phyloP scores from a whole-genome alignment of 53 echinoderm and acorn worm genomes.

The Holothuria leucospilota region DNA sequence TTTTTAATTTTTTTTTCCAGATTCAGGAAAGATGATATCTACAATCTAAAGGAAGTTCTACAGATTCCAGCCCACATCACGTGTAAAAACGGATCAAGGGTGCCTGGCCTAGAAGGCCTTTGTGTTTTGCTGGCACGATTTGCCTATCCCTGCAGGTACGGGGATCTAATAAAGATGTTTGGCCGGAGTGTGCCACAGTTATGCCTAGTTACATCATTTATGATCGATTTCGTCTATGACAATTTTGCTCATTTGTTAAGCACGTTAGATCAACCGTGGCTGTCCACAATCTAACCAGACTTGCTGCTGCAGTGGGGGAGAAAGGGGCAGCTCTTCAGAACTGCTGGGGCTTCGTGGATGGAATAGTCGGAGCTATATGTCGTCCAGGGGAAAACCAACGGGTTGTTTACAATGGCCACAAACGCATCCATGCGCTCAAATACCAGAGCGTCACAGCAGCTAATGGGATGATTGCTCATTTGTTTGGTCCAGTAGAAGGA shows the following conservation, averaged over 20 bases:
- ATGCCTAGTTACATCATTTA: not conserved
- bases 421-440: constrained; percentile 62
- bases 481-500: constrained; percentile 69
- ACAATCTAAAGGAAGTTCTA: constrained; percentile 50
- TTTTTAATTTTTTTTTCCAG: constrained; percentile 31
- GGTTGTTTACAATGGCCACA: constrained; percentile 68
- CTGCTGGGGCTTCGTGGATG: constrained; percentile 77
- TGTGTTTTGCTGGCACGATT: constrained; percentile 4
- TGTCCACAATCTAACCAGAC: not conserved
- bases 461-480: constrained; percentile 70
- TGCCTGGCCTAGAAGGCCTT: not conserved
- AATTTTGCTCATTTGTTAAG: constrained; percentile 26
- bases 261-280: no score
- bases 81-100: constrained; percentile 39
- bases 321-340: constrained; percentile 64
- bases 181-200: constrained; percentile 37
- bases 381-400: constrained; percentile 58
- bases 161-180: constrained; percentile 30
- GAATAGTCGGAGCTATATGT: constrained; percentile 69
- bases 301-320: constrained; percentile 36
- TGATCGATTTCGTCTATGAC: constrained; percentile 1
- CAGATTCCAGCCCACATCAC: constrained; percentile 41
- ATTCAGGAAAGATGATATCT: constrained; percentile 63
- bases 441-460: constrained; percentile 66
- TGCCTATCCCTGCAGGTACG: constrained; percentile 16